Evolutionary conservation across 1,140 invertebrate species (phyloP).

Genomic region (Calosoma granatense): DNA sequence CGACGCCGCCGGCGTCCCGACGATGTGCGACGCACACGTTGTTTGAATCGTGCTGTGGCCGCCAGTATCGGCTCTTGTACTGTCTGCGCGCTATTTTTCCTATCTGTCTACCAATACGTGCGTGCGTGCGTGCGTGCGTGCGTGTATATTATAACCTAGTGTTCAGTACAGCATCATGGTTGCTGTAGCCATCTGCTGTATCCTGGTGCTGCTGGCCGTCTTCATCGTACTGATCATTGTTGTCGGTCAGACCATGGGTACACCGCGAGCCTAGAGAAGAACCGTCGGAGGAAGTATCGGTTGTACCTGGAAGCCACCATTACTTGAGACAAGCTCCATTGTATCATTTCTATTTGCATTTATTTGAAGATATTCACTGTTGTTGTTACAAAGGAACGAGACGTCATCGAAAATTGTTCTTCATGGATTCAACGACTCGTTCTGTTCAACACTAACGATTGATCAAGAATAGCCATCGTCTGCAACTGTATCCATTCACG

Average conservation of each 20-base stretch:
- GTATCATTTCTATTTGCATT: no score
- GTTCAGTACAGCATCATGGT: slow-evolving; percentile 44
- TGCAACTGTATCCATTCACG: no score
- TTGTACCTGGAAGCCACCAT: no score
- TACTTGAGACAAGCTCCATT: no score
- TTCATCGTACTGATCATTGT: slow-evolving; percentile 71
- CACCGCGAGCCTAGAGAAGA: slow-evolving; percentile 17
- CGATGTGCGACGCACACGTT: background rate
- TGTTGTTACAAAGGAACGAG: no score
- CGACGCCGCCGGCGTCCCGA: background rate
- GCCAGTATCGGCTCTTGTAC: background rate
- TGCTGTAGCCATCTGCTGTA: slow-evolving; percentile 66
- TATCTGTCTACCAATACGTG: slow-evolving; percentile 1
- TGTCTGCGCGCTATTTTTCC: background rate
- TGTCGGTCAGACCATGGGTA: slow-evolving; percentile 55
- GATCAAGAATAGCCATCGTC: no score
- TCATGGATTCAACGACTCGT: no score
- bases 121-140: background rate
- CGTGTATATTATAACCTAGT: no score
- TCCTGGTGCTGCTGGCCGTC: slow-evolving; percentile 60
- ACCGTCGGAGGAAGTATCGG: no score
- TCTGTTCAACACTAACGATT: no score
- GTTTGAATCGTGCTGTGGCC: background rate
- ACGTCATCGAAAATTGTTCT: no score
- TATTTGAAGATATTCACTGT: no score